Conservation (phyloP, 2,888 invertebrate species). For the Napeogenes inachia region DNA sequence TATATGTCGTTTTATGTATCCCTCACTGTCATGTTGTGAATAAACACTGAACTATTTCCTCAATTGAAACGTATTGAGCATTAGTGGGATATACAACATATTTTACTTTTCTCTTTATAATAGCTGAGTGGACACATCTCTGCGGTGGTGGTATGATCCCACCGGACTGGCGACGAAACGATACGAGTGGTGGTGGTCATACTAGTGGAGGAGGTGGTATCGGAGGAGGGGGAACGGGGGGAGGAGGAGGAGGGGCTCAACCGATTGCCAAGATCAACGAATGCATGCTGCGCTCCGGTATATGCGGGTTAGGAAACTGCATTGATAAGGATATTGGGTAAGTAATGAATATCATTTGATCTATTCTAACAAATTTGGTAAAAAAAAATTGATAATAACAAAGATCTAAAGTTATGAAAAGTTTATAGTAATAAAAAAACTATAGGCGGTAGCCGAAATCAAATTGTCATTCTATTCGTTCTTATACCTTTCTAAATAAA, state of each 20-base stretch:
- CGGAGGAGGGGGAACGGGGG: conserved; percentile 30
- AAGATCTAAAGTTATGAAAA: background rate
- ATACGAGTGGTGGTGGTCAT: conserved; percentile 41
- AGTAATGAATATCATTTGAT: conserved; percentile 20
- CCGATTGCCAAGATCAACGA: conserved; percentile 80
- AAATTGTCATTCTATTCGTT: no score
- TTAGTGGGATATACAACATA: no score
- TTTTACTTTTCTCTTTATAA: background rate
- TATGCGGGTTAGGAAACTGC: conserved; percentile 86
- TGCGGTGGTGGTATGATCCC: conserved; percentile 70
- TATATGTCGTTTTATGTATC: no score
- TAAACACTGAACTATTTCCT: no score
- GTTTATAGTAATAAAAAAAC: no score
- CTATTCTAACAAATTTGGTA: no score
- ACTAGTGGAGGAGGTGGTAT: conserved; percentile 34
- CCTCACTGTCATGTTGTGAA: no score
- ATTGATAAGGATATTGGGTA: conserved; percentile 83
- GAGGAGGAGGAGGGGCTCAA: conserved; percentile 39
- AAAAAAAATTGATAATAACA: background rate
- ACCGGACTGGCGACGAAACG: conserved; percentile 62
- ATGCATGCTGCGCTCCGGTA: conserved; percentile 84
- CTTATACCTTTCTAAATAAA: no score
- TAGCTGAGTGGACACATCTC: conserved; percentile 80
- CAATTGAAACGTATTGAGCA: background rate
- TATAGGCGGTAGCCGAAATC: no score